Conservation (phyloP, 2,888 invertebrate genomes). For the Iphiclides podalirius region DNA sequence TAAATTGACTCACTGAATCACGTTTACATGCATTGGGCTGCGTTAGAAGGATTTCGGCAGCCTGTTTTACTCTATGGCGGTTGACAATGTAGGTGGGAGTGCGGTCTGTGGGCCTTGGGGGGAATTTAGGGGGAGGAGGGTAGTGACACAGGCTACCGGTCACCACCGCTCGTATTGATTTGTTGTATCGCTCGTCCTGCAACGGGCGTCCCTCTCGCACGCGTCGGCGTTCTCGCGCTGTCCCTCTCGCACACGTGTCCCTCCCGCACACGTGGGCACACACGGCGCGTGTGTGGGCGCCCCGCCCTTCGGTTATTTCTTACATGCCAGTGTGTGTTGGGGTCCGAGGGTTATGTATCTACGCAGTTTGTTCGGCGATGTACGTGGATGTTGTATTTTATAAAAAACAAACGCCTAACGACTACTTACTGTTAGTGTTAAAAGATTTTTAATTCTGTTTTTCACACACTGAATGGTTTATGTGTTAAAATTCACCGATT, state of each 20-base stretch:
- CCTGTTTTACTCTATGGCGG: conserved; percentile 61
- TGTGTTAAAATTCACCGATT: no score
- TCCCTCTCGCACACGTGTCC: conserved; percentile 56
- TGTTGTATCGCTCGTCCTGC: conserved; percentile 81
- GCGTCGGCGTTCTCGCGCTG: conserved; percentile 34
- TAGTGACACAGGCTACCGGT: conserved; percentile 81
- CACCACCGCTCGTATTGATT: conserved; percentile 81
- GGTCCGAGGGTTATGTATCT: conserved; percentile 71
- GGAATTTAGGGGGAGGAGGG: conserved; percentile 46
- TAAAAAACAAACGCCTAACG: no score
- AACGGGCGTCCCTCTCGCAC: conserved; percentile 66
- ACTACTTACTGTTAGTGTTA: no score
- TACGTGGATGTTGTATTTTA: no score
- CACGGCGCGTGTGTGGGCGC: conserved; percentile 51
- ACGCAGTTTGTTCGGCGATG: conserved; percentile 39
- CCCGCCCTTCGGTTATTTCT: no score
- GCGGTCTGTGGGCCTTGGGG: conserved; percentile 65
- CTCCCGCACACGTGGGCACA: conserved; percentile 67
- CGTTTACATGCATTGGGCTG: no score
- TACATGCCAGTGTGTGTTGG: conserved; percentile 36
- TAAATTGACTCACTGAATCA: no score
- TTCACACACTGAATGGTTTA: no score
- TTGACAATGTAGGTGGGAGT: conserved; percentile 70
- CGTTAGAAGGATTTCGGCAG: no score
- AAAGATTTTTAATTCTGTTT: no score